phyloP scores from a whole-genome alignment of 2,113 vertebrate species.

The Megaceryle maxima region DNA sequence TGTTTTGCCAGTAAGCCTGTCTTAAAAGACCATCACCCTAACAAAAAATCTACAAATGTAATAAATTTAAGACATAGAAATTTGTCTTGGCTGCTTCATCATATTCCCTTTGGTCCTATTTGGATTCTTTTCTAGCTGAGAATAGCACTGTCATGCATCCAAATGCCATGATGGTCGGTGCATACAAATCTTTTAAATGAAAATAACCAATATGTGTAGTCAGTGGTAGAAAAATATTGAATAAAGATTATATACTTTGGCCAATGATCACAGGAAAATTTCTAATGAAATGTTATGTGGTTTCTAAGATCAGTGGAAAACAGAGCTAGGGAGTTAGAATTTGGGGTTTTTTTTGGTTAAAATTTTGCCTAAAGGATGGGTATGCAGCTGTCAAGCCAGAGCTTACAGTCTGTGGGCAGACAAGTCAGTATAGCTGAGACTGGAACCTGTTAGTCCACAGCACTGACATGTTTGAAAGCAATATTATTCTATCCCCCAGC shows the following conservation, averaged over 20 bases:
- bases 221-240: background rate
- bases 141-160: constrained; percentile 19
- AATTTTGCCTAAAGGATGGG: background rate
- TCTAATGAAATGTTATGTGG: background rate
- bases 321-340: background rate
- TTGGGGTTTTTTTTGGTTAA: background rate
- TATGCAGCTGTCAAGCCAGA: background rate
- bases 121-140: constrained; percentile 19
- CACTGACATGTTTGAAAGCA: background rate
- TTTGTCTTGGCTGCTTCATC: constrained; percentile 3
- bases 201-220: background rate
- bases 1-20: background rate
- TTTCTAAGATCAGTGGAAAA: background rate
- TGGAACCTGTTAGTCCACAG: background rate
- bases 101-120: constrained; percentile 1
- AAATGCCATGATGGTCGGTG: background rate
- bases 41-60: background rate
- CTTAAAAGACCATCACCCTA: background rate
- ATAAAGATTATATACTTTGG: background rate
- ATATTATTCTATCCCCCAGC: background rate
- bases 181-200: constrained; percentile 1
- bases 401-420: background rate
- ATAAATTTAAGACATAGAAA: background rate
- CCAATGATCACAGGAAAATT: background rate
- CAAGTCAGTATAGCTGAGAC: background rate